These are phyloP conservation scores for Diuraphis noxia DNA, from an alignment of 1,140 invertebrate genomes.

Conservation along the genomic window DNA sequence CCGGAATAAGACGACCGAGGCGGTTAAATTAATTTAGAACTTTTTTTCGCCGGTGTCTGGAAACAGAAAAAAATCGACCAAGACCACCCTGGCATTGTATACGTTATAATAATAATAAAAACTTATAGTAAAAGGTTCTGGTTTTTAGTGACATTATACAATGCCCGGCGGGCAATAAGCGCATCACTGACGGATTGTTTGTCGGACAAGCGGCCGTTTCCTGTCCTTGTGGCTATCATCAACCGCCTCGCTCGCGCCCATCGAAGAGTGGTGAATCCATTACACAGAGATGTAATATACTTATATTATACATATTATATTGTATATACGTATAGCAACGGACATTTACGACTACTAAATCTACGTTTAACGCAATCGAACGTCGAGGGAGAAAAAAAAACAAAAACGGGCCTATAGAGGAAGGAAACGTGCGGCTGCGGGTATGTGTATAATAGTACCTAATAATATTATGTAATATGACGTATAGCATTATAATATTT, in stretches of 20 bases:
- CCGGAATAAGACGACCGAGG: neutral
- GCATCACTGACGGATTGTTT: constrained; percentile 32
- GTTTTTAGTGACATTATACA: constrained; percentile 48
- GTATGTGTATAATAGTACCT: neutral
- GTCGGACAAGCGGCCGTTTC: constrained; percentile 48
- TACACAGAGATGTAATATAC: neutral
- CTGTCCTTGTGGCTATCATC: constrained; percentile 50
- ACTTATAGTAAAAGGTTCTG: constrained; percentile 38
- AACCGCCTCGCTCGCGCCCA: neutral
- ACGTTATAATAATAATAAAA: constrained; percentile 46
- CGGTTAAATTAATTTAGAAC: constrained; percentile 30
- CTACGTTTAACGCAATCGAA: neutral
- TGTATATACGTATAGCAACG: neutral
- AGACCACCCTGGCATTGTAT: constrained; percentile 47
- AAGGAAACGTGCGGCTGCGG: neutral
- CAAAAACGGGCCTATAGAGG: neutral
- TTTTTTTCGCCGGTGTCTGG: constrained; percentile 36
- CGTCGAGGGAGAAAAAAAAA: neutral
- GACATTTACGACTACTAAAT: constrained; percentile 47
- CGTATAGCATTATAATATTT: neutral
- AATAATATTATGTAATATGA: neutral
- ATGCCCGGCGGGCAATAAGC: constrained; percentile 8
- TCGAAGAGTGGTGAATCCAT: neutral
- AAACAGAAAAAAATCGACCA: neutral
- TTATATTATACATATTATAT: neutral